Evolutionary conservation across 2,888 invertebrate species (phyloP).

Genomic region (Drosophila nr. perissopoda): DNA sequence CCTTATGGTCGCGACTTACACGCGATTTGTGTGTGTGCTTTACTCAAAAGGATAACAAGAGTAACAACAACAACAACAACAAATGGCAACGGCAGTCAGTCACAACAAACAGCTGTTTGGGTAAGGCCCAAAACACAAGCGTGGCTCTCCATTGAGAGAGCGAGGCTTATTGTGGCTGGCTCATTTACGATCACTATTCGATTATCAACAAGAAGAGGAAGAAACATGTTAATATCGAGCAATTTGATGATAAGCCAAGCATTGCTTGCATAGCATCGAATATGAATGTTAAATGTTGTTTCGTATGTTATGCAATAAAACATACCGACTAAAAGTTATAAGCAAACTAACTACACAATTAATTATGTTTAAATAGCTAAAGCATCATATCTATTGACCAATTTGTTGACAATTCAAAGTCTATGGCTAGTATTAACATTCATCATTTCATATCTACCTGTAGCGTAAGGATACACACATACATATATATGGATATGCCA

Average conservation of each 20-base stretch:
- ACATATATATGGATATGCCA: not conserved
- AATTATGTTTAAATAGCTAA: not conserved
- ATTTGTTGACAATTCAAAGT: not conserved
- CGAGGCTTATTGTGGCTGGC: constrained; percentile 8
- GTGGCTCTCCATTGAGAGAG: constrained; percentile 25
- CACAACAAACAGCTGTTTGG: constrained; percentile 75
- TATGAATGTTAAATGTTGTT: not conserved
- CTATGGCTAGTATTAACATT: not conserved
- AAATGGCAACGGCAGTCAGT: constrained; percentile 26
- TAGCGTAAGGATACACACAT: not conserved
- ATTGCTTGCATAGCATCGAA: not conserved
- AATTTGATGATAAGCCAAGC: not conserved
- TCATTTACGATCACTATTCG: not conserved
- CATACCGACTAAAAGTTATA: not conserved
- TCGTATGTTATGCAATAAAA: not conserved
- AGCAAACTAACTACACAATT: not conserved
- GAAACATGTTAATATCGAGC: not conserved
- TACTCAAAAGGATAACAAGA: constrained; percentile 42
- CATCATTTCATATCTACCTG: not conserved
- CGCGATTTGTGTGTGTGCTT: constrained; percentile 33
- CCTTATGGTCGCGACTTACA: constrained; percentile 48
- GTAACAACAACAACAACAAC: constrained; percentile 28
- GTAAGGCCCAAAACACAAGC: constrained; percentile 54
- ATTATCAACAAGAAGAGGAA: not conserved
- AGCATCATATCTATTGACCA: not conserved